Conservation (phyloP, 2,797 vertebrate genomes). For the Petrocephalus schoutedeni region DNA sequence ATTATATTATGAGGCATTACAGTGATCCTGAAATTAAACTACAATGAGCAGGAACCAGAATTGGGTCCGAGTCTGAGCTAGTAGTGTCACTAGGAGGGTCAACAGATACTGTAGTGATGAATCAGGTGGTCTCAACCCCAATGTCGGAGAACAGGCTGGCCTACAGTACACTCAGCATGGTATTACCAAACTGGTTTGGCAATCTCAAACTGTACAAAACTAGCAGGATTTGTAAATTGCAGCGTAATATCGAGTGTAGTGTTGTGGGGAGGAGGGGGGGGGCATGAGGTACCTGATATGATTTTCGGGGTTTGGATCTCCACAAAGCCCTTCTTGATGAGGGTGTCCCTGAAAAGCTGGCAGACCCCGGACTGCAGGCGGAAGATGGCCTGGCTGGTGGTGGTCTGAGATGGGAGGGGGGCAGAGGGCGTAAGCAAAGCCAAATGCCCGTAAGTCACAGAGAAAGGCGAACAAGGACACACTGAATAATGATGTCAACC, state of each 20-base stretch:
- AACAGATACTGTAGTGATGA: background rate
- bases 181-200: background rate
- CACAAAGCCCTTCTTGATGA: slow-evolving; percentile 86
- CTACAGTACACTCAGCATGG: background rate
- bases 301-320: slow-evolving; percentile 99
- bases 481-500: background rate
- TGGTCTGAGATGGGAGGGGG: slow-evolving; percentile 69
- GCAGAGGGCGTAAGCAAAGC: slow-evolving; percentile 16
- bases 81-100: background rate
- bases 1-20: background rate
- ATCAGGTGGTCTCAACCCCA: background rate
- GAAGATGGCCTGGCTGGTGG: slow-evolving; percentile 94
- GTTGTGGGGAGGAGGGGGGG: background rate
- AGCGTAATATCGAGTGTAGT: background rate
- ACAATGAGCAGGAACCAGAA: background rate
- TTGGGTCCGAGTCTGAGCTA: background rate
- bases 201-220: background rate
- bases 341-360: slow-evolving; percentile 83
- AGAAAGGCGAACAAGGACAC: background rate
- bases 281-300: slow-evolving; percentile 77
- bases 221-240: background rate
- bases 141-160: background rate
- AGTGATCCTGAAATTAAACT: background rate
- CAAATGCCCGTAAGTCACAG: background rate
- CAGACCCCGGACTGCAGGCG: slow-evolving; percentile 91